A percentile compares a stretch with the other conserved stretches of the same genome.
Evolutionary conservation across 1,140 invertebrate genomes (phyloP).

Genomic region (Philotrypesis tridentata): DNA sequence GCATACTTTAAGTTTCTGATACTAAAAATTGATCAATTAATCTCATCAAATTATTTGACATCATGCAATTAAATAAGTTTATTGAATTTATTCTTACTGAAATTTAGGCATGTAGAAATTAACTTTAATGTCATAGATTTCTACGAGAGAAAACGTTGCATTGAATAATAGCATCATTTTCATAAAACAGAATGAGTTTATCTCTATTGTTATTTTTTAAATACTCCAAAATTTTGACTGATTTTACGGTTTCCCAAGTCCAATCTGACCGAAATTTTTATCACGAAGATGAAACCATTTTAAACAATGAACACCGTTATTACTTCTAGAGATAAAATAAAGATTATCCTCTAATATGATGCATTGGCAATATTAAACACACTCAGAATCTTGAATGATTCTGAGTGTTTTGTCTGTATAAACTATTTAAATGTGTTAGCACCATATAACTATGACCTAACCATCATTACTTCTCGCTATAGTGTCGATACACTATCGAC

Average conservation of each 20-base stretch:
- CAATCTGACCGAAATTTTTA: conserved; percentile 40
- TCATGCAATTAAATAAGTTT: background rate
- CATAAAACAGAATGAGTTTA: conserved; percentile 54
- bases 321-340: conserved; percentile 55
- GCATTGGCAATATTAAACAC: background rate
- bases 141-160: conserved; percentile 42
- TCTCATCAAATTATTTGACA: conserved; percentile 52
- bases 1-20: conserved; percentile 55
- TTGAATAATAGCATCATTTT: conserved; percentile 26
- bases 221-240: conserved; percentile 50
- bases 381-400: conserved; percentile 52
- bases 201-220: conserved; percentile 44
- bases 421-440: conserved; percentile 7
- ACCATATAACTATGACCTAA: too few relatives aligned
- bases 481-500: too few relatives aligned
- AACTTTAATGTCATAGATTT: conserved; percentile 56
- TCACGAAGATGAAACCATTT: conserved; percentile 55
- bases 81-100: background rate
- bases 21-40: conserved; percentile 45
- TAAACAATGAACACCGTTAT: conserved; percentile 37
- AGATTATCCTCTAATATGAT: background rate
- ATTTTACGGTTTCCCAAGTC: conserved; percentile 45
- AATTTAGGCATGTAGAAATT: background rate
- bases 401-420: conserved; percentile 37
- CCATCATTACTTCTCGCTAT: too few relatives aligned